Base-by-base conservation (phyloP, 2,888 invertebrate species). In the Tinea trinotella region DNA sequence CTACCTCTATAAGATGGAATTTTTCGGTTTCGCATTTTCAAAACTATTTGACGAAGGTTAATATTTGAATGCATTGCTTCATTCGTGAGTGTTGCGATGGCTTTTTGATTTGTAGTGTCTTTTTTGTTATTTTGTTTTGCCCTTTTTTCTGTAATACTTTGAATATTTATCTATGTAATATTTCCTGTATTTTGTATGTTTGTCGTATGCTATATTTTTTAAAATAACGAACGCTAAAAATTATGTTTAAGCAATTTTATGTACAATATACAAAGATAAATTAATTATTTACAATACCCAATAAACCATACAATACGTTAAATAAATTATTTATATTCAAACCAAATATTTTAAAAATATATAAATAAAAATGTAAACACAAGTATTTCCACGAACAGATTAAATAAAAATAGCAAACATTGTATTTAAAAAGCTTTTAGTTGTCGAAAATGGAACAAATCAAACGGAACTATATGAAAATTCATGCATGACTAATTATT, bases 401-500 rank as follows among this genome's bases (percentile, higher is more conserved):
- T 30, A 4, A 30, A 30, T 10, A 22, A 22, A 22, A 30, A 30
- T 2, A 30, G 30, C n/a, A 30, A 30, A 30, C 7, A 7, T 7
- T n/a, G 30, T 7, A 30, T 30, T 30, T 30, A 30, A 40, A 40
- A 40, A 40, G 40, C 40, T 40, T 40, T 40, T 15, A 40, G 40
- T 6, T 15, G 40, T 40, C 40, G 40, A 40, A 40, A 15, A 40
- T 13, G 40, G 7, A 40, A 40, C 40, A 40, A 40, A 40, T 40
- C 12, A 40, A 40, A 40, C 40, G 2, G 40, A 40, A 15, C 40
- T 15, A 13, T 40, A 40, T 40, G n/a, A 40, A 40, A 40, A 40
- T 13, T 40, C 40, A 40, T 40, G 40, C 40, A 40, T 40, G 40
- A 40, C 40, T 40, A 40, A 40, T 40, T 40, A 40, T 40, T 40